Conservation (phyloP, 2,113 vertebrate species). For the Cryptomyrus ogoouensis region DNA sequence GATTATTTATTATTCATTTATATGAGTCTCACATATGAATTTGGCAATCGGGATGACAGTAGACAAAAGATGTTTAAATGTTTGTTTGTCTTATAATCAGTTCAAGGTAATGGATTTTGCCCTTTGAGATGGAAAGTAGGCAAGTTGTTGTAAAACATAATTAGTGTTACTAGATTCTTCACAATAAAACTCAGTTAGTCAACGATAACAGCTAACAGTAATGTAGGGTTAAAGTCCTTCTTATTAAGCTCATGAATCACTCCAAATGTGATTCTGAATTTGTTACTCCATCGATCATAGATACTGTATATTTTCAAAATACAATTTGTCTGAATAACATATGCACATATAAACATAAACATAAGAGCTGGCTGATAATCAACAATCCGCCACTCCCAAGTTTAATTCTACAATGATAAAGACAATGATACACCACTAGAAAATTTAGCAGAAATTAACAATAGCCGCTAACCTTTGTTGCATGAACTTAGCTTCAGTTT, state of each 20-base stretch:
- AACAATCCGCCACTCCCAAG: background rate
- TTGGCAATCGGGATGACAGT: background rate
- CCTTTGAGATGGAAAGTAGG: background rate
- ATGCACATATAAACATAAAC: background rate
- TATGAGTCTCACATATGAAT: background rate
- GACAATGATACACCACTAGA: background rate
- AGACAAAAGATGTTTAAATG: background rate
- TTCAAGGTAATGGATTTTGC: constrained; percentile 13
- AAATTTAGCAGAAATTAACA: background rate
- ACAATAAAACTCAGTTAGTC: background rate
- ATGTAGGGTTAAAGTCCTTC: background rate
- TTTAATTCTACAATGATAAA: background rate
- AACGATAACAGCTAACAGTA: background rate
- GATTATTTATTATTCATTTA: background rate
- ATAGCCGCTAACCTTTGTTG: background rate
- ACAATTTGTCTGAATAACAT: background rate
- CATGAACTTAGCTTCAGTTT: background rate
- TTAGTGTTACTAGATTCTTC: background rate
- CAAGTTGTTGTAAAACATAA: background rate
- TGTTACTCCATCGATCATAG: background rate
- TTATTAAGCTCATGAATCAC: background rate
- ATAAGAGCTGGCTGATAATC: background rate
- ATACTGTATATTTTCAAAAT: background rate
- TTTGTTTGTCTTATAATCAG: background rate
- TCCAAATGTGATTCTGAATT: background rate